Evolutionary conservation across 2,797 vertebrate species (phyloP).

Genomic region (Syngnathus rostellatus): DNA sequence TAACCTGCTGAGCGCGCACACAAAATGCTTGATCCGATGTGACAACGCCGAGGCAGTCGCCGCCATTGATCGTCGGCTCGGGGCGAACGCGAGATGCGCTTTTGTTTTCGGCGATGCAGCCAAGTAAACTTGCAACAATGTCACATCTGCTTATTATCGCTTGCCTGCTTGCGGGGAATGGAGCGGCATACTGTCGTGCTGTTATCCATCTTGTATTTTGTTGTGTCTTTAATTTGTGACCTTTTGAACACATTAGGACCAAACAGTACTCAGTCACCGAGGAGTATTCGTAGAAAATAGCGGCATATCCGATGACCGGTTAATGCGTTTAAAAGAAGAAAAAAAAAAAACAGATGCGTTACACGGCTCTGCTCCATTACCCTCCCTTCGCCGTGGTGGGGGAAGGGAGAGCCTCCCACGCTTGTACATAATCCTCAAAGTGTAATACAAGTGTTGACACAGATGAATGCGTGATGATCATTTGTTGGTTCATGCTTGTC

Average conservation of each 20-base stretch:
- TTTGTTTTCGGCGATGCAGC: conserved; percentile 11
- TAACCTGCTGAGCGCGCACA: conserved; percentile 16
- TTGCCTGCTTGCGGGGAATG: neutral
- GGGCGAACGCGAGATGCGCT: neutral
- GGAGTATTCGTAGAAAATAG: neutral
- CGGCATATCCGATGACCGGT: neutral
- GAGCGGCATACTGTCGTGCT: neutral
- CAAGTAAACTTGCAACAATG: neutral
- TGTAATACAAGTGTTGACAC: conserved; percentile 31
- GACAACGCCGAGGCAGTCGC: neutral
- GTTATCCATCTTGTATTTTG: no score
- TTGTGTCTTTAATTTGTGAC: neutral
- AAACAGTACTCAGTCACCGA: neutral
- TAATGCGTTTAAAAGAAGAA: neutral
- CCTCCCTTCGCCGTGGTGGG: conserved; percentile 9
- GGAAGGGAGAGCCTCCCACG: conserved; percentile 1
- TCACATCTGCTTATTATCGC: neutral
- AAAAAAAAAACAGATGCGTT: neutral
- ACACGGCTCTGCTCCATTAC: conserved; percentile 17
- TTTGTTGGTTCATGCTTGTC: conserved; percentile 20
- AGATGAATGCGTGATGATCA: conserved; percentile 27
- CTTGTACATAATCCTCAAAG: conserved; percentile 33
- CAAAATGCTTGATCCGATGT: conserved; percentile 10
- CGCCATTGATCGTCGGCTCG: neutral
- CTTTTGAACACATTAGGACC: neutral